These are phyloP conservation scores for Pyrrhia umbra DNA, from an alignment of 2,888 invertebrate genomes.

Conservation along the genomic window DNA sequence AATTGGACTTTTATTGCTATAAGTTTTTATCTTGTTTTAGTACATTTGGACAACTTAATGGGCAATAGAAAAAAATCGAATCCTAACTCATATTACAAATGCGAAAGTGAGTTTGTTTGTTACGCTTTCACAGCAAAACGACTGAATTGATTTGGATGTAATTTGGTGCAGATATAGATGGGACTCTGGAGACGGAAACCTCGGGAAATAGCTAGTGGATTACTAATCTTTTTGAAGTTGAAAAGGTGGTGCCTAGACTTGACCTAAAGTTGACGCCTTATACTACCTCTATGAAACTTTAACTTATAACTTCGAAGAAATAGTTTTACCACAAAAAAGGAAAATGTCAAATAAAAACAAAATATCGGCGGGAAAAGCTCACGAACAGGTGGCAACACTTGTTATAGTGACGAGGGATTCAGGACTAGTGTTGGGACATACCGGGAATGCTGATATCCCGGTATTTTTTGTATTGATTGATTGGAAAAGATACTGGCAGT, in stretches of 20 bases:
- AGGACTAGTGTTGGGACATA: slow-evolving; percentile 27
- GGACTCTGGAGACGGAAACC: no score
- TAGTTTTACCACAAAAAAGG: slow-evolving; percentile 9
- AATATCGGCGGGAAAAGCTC: slow-evolving; percentile 26
- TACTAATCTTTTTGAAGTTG: no score
- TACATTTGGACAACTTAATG: background rate
- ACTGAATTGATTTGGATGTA: no score
- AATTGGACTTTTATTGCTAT: background rate
- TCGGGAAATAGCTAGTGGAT: no score
- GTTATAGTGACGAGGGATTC: slow-evolving; percentile 44
- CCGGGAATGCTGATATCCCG: slow-evolving; percentile 7
- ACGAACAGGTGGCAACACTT: slow-evolving; percentile 52
- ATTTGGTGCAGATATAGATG: no score
- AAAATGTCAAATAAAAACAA: slow-evolving; percentile 24
- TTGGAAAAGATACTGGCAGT: background rate
- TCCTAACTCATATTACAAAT: no score
- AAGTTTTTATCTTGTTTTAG: background rate
- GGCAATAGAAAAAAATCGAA: no score
- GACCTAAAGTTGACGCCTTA: no score
- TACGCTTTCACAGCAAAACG: no score
- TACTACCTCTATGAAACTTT: no score
- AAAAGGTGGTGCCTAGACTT: no score
- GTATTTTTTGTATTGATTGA: background rate
- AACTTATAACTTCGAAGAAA: background rate
- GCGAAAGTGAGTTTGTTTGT: no score